Percentiles rank a stretch among this genome's conserved stretches.
These are phyloP conservation scores for Conger conger DNA, from an alignment of 2,113 vertebrate genomes.

Conservation along the genomic window DNA sequence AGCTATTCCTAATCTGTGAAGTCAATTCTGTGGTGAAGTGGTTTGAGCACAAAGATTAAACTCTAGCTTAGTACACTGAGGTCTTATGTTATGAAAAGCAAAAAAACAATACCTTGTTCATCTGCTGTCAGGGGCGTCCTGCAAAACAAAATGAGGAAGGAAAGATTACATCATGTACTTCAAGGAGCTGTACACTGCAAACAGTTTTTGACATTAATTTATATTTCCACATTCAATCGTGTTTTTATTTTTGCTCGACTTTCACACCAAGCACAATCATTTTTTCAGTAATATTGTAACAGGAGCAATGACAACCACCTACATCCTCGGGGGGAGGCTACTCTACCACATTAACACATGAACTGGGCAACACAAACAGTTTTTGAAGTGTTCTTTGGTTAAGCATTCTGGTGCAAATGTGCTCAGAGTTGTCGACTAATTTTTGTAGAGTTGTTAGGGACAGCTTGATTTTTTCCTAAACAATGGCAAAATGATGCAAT, in stretches of 20 bases:
- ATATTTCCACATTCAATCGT: neutral
- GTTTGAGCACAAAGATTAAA: neutral
- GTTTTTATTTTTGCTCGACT: neutral
- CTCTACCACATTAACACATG: neutral
- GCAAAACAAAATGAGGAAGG: conserved; percentile 20
- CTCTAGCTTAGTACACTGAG: neutral
- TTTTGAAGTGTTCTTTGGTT: neutral
- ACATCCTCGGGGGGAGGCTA: neutral
- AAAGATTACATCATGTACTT: neutral
- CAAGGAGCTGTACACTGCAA: neutral
- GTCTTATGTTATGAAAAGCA: neutral
- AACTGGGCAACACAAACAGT: neutral
- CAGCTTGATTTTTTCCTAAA: no score
- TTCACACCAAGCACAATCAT: neutral
- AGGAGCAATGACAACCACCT: neutral
- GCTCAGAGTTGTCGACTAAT: neutral
- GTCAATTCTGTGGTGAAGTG: neutral
- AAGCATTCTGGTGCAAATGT: neutral
- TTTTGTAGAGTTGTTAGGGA: no score
- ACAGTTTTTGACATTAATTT: neutral
- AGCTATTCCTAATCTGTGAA: no score
- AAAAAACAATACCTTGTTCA: conserved; percentile 67
- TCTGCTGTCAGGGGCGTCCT: conserved; percentile 62
- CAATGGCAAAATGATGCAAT: no score
- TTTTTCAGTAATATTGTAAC: neutral